Base-by-base conservation (phyloP, 1,140 invertebrate genomes). In the Cryptotermes secundus region DNA sequence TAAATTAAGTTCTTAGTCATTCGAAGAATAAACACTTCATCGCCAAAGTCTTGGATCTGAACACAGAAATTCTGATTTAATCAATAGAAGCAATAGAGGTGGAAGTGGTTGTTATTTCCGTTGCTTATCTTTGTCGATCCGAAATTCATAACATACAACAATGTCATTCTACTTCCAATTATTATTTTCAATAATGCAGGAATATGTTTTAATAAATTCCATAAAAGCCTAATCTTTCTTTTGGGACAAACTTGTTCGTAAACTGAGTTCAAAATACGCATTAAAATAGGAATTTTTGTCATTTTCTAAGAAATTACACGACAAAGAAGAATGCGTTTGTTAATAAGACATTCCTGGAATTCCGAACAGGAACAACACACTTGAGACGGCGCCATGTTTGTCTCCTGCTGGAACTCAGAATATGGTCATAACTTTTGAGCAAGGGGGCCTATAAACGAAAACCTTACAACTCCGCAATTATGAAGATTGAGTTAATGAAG, bases 201-300 rank as follows among this genome's bases (percentile, higher is more conserved):
- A 26, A 72, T 72, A 72, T 72, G 26, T 72, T 72, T 72, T 72
- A 72, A 72, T 31, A 72, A 72, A 72, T 31, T 72, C 45, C 45
- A 49, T 49, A 31, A 72, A 72, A 31, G 26, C 31, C 9, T 72
- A 26, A 31, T 72, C n/a, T n/a, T 72, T 65, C 53, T n/a, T 72
- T 7, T 6, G 59, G 59, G 31, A 72, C 59, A 72, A 72, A 72
- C 59, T 31, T n/a, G 26, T 72, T 72, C 59, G 59, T 72, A 72
- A 72, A 72, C 59, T 31, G n/a, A 72, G 59, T 72, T n/a, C 26
- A 72, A 72, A 72, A 72, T 72, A 72, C 14, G 59, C 26, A 72
- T n/a, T 72, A 72, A 59, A 72, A 72, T 72, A 72, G 59, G 59
- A 72, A 72, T 72, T 72, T 72, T 72, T 72, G 59, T 72, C 59